These are phyloP conservation scores for Cryptotermes secundus DNA, from an alignment of 1,140 invertebrate genomes.

Conservation along the genomic window DNA sequence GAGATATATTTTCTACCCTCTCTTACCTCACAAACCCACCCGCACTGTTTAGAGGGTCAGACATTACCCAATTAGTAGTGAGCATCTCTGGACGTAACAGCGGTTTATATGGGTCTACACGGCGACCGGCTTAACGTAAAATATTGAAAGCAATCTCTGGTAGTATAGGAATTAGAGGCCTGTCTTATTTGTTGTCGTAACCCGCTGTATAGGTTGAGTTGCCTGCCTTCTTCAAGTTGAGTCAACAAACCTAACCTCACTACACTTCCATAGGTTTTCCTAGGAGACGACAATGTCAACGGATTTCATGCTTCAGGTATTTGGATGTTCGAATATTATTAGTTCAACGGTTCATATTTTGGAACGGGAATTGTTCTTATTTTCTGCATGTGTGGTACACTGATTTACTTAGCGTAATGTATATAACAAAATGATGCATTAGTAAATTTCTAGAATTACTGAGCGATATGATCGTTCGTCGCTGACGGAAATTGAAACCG, in stretches of 20 bases:
- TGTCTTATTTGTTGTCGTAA: not conserved
- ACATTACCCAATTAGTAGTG: not conserved
- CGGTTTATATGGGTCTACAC: not conserved
- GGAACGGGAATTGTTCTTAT: not conserved
- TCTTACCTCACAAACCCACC: not conserved
- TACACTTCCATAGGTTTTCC: not conserved
- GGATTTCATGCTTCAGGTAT: constrained; percentile 10
- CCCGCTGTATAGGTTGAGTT: not conserved
- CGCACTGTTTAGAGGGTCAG: not conserved
- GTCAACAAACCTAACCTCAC: not conserved
- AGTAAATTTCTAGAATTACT: too few species aligned
- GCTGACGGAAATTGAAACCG: too few species aligned
- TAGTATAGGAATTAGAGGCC: not conserved
- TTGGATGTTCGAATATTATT: constrained; percentile 15
- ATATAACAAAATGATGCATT: not conserved
- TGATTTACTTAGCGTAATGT: not conserved
- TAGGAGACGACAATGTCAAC: not conserved
- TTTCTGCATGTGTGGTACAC: not conserved
- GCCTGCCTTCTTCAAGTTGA: not conserved
- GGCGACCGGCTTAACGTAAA: not conserved
- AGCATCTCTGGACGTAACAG: not conserved
- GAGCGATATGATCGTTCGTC: too few species aligned
- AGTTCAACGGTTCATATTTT: not conserved
- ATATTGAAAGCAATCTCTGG: not conserved
- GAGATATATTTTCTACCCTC: not conserved